Conservation (phyloP, 1,140 invertebrate species). For the Oryzaephilus surinamensis region DNA sequence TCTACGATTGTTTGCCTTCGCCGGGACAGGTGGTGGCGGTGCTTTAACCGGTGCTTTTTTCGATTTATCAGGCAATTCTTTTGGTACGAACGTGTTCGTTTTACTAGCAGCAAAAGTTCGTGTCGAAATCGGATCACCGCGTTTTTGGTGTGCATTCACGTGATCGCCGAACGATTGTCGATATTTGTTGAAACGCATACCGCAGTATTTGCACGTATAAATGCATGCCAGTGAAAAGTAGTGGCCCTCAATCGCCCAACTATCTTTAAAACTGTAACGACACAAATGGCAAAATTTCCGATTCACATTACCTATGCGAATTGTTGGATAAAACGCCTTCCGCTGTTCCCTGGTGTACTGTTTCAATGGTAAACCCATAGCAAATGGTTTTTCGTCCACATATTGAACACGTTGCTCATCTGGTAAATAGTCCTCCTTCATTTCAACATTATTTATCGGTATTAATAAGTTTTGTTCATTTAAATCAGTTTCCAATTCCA, state of each 20-base stretch:
- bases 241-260: conserved; percentile 35
- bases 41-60: neutral
- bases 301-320: conserved; percentile 28
- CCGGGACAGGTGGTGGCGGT: neutral
- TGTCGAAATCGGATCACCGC: conserved; percentile 21
- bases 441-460: conserved; percentile 15
- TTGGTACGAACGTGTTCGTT: conserved; percentile 23
- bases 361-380: conserved; percentile 24
- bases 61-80: conserved; percentile 19
- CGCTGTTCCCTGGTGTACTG: conserved; percentile 30
- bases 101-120: conserved; percentile 31
- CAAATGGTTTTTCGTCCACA: conserved; percentile 11
- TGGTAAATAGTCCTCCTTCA: conserved; percentile 16
- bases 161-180: conserved; percentile 28
- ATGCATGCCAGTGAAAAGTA: conserved; percentile 30
- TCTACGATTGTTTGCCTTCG: too few relatives aligned
- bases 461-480: conserved; percentile 12
- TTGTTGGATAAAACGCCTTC: conserved; percentile 25
- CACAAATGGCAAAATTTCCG: conserved; percentile 33
- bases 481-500: neutral
- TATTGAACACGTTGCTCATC: conserved; percentile 11
- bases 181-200: conserved; percentile 33
- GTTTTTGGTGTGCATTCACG: conserved; percentile 23
- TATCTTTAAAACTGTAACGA: conserved; percentile 34
- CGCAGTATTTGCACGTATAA: conserved; percentile 33